Conservation (phyloP, 2,888 invertebrate species). For the Cyaniris semiargus region DNA sequence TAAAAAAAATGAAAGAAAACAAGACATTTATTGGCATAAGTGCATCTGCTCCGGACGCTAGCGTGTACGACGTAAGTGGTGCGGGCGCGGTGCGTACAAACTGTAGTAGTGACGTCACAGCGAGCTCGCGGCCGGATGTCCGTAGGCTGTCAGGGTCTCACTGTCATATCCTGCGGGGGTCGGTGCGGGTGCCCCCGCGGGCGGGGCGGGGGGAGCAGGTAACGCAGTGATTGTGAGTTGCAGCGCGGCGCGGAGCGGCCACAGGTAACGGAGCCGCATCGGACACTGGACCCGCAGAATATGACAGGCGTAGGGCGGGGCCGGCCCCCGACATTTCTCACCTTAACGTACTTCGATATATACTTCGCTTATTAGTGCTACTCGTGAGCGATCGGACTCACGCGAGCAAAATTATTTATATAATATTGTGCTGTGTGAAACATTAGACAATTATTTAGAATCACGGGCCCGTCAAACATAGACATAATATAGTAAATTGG, state of each 20-base stretch:
- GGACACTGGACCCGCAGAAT: conserved; percentile 61
- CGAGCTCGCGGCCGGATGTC: conserved; percentile 23
- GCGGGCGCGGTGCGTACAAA: background rate
- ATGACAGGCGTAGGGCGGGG: conserved; percentile 63
- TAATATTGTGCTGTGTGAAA: background rate
- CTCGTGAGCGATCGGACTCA: background rate
- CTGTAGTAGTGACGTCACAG: background rate
- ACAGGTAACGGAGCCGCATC: conserved; percentile 49
- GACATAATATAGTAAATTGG: background rate
- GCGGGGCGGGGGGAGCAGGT: conserved; percentile 36
- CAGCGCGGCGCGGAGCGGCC: conserved; percentile 47
- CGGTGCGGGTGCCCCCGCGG: conserved; percentile 39
- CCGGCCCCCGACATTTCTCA: conserved; percentile 32
- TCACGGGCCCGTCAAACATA: background rate
- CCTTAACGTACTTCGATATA: background rate
- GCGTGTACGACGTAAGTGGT: conserved; percentile 37
- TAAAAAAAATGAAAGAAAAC: background rate
- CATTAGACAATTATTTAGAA: background rate
- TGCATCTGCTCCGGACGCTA: conserved; percentile 52
- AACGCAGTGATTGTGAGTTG: conserved; percentile 45
- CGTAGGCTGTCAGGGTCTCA: conserved; percentile 38
- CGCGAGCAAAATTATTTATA: background rate
- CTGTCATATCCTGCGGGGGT: conserved; percentile 72
- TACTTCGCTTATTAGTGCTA: background rate
- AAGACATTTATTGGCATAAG: conserved; percentile 32